Evolutionary conservation across 2,888 invertebrate genomes (phyloP).

Genomic region (Diadegma fenestrale): DNA sequence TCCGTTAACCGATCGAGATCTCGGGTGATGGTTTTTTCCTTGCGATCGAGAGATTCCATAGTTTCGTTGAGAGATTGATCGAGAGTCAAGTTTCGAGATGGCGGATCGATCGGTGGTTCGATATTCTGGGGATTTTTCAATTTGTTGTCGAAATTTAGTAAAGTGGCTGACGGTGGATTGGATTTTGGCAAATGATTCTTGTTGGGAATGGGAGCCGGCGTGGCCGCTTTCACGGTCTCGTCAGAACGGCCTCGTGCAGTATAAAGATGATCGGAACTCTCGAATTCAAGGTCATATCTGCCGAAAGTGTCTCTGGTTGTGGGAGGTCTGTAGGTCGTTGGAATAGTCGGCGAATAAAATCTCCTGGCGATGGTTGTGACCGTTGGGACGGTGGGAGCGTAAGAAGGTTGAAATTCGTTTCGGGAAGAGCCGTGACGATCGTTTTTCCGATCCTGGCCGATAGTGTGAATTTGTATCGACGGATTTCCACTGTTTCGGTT

Average conservation of each 20-base stretch:
- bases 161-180: conserved; percentile 3
- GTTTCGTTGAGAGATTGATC: conserved; percentile 60
- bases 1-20: conserved; percentile 28
- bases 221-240: conserved; percentile 41
- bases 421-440: conserved; percentile 62
- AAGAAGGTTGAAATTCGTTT: conserved; percentile 78
- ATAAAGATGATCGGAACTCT: conserved; percentile 79
- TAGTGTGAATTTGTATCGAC: conserved; percentile 63
- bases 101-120: neutral
- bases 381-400: conserved; percentile 82
- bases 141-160: conserved; percentile 70
- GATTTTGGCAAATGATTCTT: neutral
- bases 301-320: conserved; percentile 62
- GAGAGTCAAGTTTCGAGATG: conserved; percentile 26
- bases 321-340: conserved; percentile 76
- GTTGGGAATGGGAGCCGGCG: conserved; percentile 9
- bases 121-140: conserved; percentile 62
- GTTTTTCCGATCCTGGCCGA: conserved; percentile 62
- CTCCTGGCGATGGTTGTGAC: conserved; percentile 80
- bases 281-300: conserved; percentile 75
- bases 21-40: conserved; percentile 12
- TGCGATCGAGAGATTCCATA: conserved; percentile 24
- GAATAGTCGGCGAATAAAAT: conserved; percentile 81
- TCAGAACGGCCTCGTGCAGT: conserved; percentile 69
- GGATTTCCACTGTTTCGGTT: conserved; percentile 7